phyloP scores from a whole-genome alignment of 2,888 invertebrate genomes.

The Mythimna impura region DNA sequence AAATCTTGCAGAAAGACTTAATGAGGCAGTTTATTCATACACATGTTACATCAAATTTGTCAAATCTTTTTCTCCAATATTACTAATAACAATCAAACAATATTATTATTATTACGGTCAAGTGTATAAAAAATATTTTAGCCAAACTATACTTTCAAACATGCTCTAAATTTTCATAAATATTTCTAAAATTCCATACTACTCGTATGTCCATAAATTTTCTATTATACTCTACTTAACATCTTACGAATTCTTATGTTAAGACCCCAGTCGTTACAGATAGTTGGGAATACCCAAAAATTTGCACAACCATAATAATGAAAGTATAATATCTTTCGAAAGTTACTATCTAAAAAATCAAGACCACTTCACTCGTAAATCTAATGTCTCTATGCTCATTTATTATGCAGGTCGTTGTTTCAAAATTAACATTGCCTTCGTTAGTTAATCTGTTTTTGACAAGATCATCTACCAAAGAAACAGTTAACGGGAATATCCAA shows the following conservation, averaged over 20 bases:
- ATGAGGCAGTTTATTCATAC: not conserved
- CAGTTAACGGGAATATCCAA: conserved; percentile 28
- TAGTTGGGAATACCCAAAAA: conserved; percentile 13
- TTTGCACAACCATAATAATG: not conserved
- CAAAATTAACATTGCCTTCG: not conserved
- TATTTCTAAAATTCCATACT: too few species aligned
- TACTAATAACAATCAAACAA: too few species aligned
- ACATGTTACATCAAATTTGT: not conserved
- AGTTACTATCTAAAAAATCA: conserved; percentile 28
- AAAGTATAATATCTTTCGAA: conserved; percentile 20
- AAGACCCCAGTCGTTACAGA: not conserved
- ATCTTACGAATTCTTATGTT: not conserved
- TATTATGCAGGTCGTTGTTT: not conserved
- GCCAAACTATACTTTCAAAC: not conserved
- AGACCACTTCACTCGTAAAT: conserved; percentile 1
- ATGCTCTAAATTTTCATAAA: not conserved
- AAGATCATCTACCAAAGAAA: not conserved
- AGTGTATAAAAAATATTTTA: not conserved
- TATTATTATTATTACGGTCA: not conserved
- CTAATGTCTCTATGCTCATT: not conserved
- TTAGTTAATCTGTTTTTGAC: not conserved
- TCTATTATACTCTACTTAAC: too few species aligned
- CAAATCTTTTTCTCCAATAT: not conserved
- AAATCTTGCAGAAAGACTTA: not conserved
- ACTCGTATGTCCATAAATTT: not conserved